phyloP scores from a whole-genome alignment of 1,140 invertebrate genomes.

The Bombyx mandarina region DNA sequence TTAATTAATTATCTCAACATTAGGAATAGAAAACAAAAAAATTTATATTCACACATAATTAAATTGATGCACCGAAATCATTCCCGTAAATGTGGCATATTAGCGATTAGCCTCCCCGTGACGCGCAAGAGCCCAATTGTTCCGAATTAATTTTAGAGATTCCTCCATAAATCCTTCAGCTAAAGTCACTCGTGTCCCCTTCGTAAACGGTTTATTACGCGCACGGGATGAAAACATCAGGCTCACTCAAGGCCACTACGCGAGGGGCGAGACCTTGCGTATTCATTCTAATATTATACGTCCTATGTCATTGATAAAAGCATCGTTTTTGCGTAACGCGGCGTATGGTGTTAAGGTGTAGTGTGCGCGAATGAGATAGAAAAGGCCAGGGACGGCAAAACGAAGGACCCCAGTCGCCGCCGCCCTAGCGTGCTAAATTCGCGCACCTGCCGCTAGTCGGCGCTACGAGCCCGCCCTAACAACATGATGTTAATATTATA shows the following conservation, averaged over 20 bases:
- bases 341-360: constrained; percentile 31
- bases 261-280: constrained; percentile 21
- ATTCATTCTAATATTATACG: constrained; percentile 43
- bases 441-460: constrained; percentile 50
- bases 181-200: constrained; percentile 53
- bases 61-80: too few species aligned
- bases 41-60: too few species aligned
- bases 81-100: too few species aligned
- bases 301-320: constrained; percentile 65
- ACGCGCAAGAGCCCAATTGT: constrained; percentile 37
- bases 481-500: constrained; percentile 41
- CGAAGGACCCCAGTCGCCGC: constrained; percentile 27
- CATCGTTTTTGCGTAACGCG: constrained; percentile 56
- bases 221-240: constrained; percentile 66
- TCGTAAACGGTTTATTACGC: constrained; percentile 67
- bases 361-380: constrained; percentile 38
- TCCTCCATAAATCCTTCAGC: constrained; percentile 59
- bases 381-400: constrained; percentile 23
- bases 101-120: constrained; percentile 12
- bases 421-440: constrained; percentile 38
- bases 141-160: constrained; percentile 60
- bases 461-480: constrained; percentile 54
- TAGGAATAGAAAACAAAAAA: too few species aligned
- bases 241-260: constrained; percentile 59
- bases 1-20: too few species aligned